Percentiles rank a stretch among this genome's conserved stretches.
Evolutionary conservation across 2,113 vertebrate species (phyloP).

Genomic region (Phalacrocorax aristotelis): DNA sequence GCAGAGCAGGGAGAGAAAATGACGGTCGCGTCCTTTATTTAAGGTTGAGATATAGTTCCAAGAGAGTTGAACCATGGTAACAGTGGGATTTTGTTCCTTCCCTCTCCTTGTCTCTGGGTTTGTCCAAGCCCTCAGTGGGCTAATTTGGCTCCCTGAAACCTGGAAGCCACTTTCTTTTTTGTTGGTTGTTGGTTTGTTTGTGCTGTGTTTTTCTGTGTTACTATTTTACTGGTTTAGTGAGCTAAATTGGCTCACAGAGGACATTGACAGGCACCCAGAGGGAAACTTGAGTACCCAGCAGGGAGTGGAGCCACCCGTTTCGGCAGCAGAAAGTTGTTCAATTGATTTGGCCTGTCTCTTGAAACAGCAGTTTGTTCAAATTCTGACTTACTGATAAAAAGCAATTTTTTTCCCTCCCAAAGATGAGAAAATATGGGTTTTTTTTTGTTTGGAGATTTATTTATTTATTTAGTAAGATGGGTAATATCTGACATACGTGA

Average conservation of each 20-base stretch:
- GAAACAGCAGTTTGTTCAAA: neutral
- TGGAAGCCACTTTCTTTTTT: neutral
- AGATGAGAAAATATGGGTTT: neutral
- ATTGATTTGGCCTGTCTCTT: neutral
- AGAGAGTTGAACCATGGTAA: neutral
- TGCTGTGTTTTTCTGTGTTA: neutral
- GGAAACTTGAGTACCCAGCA: neutral
- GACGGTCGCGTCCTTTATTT: fast-evolving
- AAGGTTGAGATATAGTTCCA: neutral
- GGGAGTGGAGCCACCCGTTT: neutral
- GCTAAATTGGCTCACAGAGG: neutral
- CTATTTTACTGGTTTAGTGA: neutral
- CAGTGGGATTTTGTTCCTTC: neutral
- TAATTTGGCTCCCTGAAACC: neutral
- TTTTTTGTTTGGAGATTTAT: neutral
- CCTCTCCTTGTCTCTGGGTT: neutral
- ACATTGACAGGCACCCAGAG: neutral
- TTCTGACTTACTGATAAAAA: neutral
- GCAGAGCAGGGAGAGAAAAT: neutral
- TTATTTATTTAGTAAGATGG: neutral
- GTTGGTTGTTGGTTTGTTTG: neutral
- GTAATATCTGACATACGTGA: neutral
- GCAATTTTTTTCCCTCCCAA: neutral
- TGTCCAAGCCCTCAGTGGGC: neutral
- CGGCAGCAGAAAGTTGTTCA: neutral